A percentile compares a stretch with the other conserved stretches of the same genome.
Conservation (phyloP, 1,140 invertebrate genomes). For the Chironomus striatipennis region DNA sequence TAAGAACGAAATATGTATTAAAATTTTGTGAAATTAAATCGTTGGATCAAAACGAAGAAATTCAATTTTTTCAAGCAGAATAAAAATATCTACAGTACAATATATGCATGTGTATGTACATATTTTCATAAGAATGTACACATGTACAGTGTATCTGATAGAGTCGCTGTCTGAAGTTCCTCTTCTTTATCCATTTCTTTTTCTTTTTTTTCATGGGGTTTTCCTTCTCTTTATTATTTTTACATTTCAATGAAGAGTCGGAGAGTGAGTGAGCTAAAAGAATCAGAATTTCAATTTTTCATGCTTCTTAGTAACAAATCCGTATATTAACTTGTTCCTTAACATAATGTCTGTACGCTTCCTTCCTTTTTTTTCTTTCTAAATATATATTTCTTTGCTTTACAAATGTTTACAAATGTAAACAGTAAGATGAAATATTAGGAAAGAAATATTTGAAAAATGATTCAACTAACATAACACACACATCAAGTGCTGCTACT, state of each 20-base stretch:
- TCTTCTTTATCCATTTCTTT: not conserved
- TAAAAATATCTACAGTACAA: not conserved
- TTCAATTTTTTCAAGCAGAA: constrained; percentile 8
- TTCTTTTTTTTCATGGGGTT: not conserved
- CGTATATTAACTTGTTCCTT: constrained; percentile 17
- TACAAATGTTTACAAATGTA: not conserved
- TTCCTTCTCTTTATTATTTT: too few relatives aligned
- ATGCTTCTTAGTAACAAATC: constrained; percentile 16
- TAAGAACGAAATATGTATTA: not conserved
- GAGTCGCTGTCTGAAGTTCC: not conserved
- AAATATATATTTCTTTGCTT: not conserved
- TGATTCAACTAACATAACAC: constrained; percentile 18
- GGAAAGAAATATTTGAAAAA: constrained; percentile 9
- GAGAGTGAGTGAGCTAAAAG: not conserved
- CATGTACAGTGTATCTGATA: not conserved
- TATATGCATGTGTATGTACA: too few relatives aligned
- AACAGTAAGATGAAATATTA: not conserved
- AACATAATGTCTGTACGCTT: not conserved
- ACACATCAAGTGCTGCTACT: not conserved
- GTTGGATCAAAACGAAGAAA: not conserved
- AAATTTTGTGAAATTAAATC: constrained; percentile 17
- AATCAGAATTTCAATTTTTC: constrained; percentile 23
- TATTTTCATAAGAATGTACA: not conserved
- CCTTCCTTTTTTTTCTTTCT: not conserved
- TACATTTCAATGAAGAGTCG: not conserved